A percentile compares a stretch with the other conserved stretches of the same genome.
These are phyloP conservation scores for Cantharis flavilabris DNA, from an alignment of 2,888 invertebrate species.

Conservation along the genomic window DNA sequence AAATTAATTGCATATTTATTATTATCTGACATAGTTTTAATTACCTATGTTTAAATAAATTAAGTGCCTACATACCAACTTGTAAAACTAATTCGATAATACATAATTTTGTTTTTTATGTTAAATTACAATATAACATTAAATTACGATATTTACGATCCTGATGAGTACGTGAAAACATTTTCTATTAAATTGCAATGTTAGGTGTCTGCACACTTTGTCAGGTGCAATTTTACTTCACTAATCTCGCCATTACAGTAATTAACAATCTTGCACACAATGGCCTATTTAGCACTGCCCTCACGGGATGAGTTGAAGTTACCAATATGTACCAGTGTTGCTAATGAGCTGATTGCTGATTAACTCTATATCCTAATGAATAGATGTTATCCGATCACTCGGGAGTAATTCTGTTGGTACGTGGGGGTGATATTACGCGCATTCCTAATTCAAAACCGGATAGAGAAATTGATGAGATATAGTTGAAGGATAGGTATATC, in stretches of 20 bases:
- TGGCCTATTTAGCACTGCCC: constrained; percentile 9
- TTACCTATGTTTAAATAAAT: not conserved
- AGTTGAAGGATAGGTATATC: not conserved
- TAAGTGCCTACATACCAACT: not conserved
- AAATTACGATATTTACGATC: not conserved
- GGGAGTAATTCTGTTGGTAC: constrained; percentile 18
- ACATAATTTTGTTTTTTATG: not conserved
- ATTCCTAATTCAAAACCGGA: constrained; percentile 3
- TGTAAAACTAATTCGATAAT: not conserved
- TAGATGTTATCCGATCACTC: constrained; percentile 22
- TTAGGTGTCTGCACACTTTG: constrained; percentile 19
- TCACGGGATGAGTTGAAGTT: constrained; percentile 18
- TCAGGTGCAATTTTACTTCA: constrained; percentile 5
- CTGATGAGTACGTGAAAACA: not conserved
- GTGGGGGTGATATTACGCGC: constrained; percentile 9
- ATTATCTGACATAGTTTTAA: not conserved
- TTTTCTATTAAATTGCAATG: not conserved
- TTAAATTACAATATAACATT: not conserved
- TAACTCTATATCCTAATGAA: constrained; percentile 24
- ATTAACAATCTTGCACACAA: constrained; percentile 22
- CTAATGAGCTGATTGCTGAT: constrained; percentile 25
- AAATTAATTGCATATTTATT: not conserved
- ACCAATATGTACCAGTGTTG: constrained; percentile 23
- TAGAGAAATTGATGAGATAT: constrained; percentile 4
- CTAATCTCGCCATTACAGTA: constrained; percentile 18